These are phyloP conservation scores for Carcharodon carcharias DNA, from an alignment of 2,797 vertebrate species.

Conservation along the genomic window DNA sequence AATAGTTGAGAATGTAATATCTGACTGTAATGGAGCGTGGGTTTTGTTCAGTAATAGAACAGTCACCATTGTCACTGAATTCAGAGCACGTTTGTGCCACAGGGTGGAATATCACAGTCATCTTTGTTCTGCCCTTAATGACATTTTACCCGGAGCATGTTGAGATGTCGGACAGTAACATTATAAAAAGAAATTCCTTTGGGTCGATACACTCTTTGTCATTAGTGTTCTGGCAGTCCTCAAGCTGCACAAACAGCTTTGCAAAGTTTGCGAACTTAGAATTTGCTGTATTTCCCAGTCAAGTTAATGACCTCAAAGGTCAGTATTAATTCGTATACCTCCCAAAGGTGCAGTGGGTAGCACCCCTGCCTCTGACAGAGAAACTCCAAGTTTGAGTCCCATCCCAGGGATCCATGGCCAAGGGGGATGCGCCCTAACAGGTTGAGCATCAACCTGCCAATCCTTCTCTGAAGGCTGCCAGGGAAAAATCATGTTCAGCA, in stretches of 20 bases:
- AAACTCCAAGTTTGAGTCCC: not conserved
- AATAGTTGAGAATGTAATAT: conserved; percentile 19
- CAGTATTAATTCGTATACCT: not conserved
- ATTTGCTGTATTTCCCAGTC: no score
- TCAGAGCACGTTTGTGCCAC: conserved; percentile 2
- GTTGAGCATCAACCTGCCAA: not conserved
- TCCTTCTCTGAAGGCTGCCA: no score
- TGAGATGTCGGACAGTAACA: not conserved
- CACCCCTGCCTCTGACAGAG: not conserved
- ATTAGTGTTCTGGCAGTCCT: not conserved
- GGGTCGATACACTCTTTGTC: not conserved
- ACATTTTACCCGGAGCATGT: not conserved
- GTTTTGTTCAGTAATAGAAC: not conserved
- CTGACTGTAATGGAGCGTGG: conserved; percentile 9
- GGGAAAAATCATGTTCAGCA: no score
- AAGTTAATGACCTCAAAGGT: not conserved
- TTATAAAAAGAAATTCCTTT: not conserved
- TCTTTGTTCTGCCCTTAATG: not conserved
- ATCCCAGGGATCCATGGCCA: not conserved
- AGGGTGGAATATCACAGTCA: not conserved
- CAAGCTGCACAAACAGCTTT: not conserved
- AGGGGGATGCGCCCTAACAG: not conserved
- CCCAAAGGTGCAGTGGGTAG: not conserved
- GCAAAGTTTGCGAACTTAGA: not conserved
- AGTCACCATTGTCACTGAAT: conserved; percentile 4